Percentiles rank a stretch among this genome's conserved stretches.
Conservation (phyloP, 2,113 vertebrate species). For the Pavo muticus region DNA sequence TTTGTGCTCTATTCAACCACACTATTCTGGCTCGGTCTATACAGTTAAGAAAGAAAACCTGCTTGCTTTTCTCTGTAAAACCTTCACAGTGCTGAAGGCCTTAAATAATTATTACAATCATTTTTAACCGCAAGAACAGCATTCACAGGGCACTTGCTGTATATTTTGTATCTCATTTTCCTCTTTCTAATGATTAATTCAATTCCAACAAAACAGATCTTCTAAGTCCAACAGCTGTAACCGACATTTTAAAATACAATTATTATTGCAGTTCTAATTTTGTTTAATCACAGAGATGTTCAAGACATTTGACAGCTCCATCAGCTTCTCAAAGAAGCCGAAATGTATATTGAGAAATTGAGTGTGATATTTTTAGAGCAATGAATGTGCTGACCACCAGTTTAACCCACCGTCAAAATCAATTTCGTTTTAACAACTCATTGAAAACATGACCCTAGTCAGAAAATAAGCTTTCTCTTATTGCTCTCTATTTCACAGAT, state of each 20-base stretch:
- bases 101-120: background rate
- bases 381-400: background rate
- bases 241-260: background rate
- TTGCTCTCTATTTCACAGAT: background rate
- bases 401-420: background rate
- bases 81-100: background rate
- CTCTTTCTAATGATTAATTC: background rate
- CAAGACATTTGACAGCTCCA: background rate
- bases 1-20: background rate
- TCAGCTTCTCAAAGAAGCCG: background rate
- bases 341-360: background rate
- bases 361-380: background rate
- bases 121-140: background rate
- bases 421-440: background rate
- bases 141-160: background rate
- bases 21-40: background rate
- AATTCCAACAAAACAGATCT: background rate
- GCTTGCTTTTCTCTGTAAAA: background rate
- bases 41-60: background rate
- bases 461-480: background rate
- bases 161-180: background rate
- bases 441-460: background rate
- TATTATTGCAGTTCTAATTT: background rate
- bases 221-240: background rate
- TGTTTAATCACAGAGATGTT: background rate